These are phyloP conservation scores for Blastobasis lacticolella DNA, from an alignment of 2,888 invertebrate genomes.

Conservation along the genomic window DNA sequence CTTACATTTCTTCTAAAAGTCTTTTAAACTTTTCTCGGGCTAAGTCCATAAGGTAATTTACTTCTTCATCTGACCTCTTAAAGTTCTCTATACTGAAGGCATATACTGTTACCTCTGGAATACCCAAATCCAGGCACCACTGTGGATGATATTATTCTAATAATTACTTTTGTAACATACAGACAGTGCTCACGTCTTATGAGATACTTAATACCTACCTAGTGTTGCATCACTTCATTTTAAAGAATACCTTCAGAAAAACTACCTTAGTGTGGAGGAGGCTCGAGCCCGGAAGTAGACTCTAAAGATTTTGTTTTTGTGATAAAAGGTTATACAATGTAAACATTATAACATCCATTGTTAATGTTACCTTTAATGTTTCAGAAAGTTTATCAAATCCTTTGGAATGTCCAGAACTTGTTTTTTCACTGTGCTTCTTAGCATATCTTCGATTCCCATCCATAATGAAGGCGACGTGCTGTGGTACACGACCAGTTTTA, in stretches of 20 bases:
- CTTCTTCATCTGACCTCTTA: slow-evolving; percentile 92
- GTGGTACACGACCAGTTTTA: slow-evolving; percentile 87
- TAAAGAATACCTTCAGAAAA: too few species aligned
- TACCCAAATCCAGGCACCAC: slow-evolving; percentile 93
- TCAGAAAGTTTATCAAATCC: slow-evolving; percentile 89
- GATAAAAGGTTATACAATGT: too few species aligned
- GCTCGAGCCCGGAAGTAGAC: too few species aligned
- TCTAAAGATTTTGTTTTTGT: too few species aligned
- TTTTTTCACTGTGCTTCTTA: slow-evolving; percentile 82
- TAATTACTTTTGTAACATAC: too few species aligned
- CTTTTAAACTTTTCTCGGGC: slow-evolving; percentile 89
- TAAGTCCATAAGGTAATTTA: slow-evolving; percentile 89
- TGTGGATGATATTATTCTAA: slow-evolving; percentile 38
- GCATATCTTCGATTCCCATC: slow-evolving; percentile 98
- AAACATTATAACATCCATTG: slow-evolving; percentile 72
- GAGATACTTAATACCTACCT: too few species aligned
- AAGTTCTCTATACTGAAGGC: slow-evolving; percentile 99
- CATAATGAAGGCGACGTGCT: slow-evolving; percentile 98
- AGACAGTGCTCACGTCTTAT: too few species aligned
- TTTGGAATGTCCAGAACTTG: slow-evolving; percentile 86
- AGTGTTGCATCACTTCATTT: too few species aligned
- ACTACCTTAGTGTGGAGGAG: too few species aligned
- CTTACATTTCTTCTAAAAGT: slow-evolving; percentile 86
- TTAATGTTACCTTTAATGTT: slow-evolving; percentile 78
- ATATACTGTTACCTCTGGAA: slow-evolving; percentile 97